Base-by-base conservation (phyloP, 2,797 vertebrate genomes). In the Jordanella pulchra region DNA sequence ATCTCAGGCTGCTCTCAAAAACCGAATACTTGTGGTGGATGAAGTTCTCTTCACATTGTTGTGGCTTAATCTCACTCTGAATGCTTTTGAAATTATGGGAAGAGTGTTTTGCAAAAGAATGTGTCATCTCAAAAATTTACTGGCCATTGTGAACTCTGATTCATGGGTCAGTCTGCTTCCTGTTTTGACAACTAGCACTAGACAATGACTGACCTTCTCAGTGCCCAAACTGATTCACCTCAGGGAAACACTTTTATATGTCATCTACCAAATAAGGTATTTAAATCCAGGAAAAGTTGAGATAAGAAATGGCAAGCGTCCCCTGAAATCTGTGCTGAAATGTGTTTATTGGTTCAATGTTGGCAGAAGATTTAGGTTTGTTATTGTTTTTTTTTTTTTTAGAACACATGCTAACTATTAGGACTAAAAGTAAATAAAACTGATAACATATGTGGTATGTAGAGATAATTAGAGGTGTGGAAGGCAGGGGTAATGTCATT, bases 61-160 rank as follows among this genome's bases (percentile, higher is more conserved):
- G 66, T 51, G 76, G 54, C 45, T 73, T 71, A 65, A 30, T 68
- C 74, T 81, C n/a, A 42, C 32, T n/a, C 53, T 64, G 9, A 51
- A 51, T 3, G 55, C 17, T 73, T 86, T 42, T 68, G 67, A 72
- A 90, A 88, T 79, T 25, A 82, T 67, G 73, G n/a, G 39, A 63
- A 0, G 0, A 9, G 3, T 75, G 23, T 78, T 84, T 76, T 68
- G n/a, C 15, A 44, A 48, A 51, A 50, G 14, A 60, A 54, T 5
- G 60, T 66, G 3, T 50, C 6, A 68, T 76, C 7, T 54, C 1
- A 23, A 39, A 39, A 7, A 15, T n/a, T 42, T 15, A 12, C 3
- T 30, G 48, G 21, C 48, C 14, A 21, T 69, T 60, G 3, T 72
- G 65, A 70, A 67, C 66, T 21, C 28, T 73, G 63, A 63, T 17